Evolutionary conservation across 2,797 vertebrate species (phyloP), one percentile per base, ranked within the genome.

Genomic region (Phataginus tetradactyla): DNA sequence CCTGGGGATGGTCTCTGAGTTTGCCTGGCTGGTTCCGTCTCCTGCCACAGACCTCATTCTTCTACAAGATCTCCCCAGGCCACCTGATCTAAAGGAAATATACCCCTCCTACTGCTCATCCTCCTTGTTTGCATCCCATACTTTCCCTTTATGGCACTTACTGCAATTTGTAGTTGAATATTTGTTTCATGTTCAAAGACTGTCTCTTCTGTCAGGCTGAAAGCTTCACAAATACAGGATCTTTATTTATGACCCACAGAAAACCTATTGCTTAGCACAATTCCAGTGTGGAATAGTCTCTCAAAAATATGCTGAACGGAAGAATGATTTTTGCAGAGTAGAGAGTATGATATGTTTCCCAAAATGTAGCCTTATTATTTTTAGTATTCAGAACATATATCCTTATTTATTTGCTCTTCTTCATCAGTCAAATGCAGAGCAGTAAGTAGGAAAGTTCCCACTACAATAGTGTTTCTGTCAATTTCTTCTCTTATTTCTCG

Each of bases 401-500:
- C 34, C 29, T 87, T 86, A 86, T 91, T 92, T 78, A 94, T 96
- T 94, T 90, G 45, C 86, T 97, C 61, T 87, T 90, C 78, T 95
- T 96, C 53, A 93, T 81, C 79, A 74, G 90, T 69, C 94, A 97
- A 96, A 37, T 49, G 6, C 53, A 93, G 74, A 69, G n/a, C 32
- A 86, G 6, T 59, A 83, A 61, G 66, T 89, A 90, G 83, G 89
- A 75, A 74, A 75, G 5, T 96, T 96, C 20, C 49, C 9, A 63
- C 53, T 79, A 55, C 34, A 94, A 75, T 84, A 96, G 91, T 34
- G 45, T 93, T 91, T 96, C 87, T 96, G 72, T 91, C 86, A 83
- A 5, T 95, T 86, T 89, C 63, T 81, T 72, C 71, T 75, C 49
- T 42, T 84, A 86, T 91, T 74, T 92, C 57, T 94, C 45, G 83